Percentiles rank a stretch among this genome's conserved stretches.
phyloP scores from a whole-genome alignment of 2,797 vertebrate genomes.

The Myoxocephalus aenaeus region DNA sequence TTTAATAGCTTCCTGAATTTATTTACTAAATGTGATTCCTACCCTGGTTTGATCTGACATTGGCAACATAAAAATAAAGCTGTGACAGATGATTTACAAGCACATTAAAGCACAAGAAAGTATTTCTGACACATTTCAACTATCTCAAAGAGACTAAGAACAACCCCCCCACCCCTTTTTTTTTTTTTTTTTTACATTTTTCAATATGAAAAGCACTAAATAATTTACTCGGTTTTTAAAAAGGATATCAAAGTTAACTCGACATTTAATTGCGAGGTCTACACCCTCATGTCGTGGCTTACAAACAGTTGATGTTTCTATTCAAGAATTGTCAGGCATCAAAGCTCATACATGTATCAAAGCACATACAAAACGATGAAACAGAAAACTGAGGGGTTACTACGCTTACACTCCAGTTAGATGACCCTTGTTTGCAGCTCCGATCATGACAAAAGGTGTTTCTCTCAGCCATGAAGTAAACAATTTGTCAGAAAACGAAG shows the following conservation, averaged over 20 bases:
- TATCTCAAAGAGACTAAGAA: conserved; percentile 35
- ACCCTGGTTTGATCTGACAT: neutral
- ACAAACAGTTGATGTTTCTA: conserved; percentile 23
- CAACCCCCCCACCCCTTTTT: conserved; percentile 8
- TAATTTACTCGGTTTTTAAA: conserved; percentile 44
- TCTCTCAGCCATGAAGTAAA: conserved; percentile 11
- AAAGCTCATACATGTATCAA: conserved; percentile 45
- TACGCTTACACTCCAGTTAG: neutral
- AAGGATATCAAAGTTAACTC: conserved; percentile 44
- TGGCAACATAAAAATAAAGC: conserved; percentile 12
- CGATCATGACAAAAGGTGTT: neutral
- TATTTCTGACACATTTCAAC: conserved; percentile 41
- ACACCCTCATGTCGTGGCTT: conserved; percentile 20
- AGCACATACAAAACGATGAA: conserved; percentile 40
- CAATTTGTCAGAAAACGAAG: neutral
- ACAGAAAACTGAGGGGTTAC: conserved; percentile 20
- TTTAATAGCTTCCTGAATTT: conserved; percentile 12
- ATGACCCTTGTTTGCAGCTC: conserved; percentile 16
- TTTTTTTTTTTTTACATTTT: conserved; percentile 44
- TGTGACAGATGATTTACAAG: conserved; percentile 13
- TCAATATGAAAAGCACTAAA: conserved; percentile 62
- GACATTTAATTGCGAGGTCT: conserved; percentile 2
- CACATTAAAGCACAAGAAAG: conserved; percentile 33
- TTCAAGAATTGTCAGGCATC: conserved; percentile 44
- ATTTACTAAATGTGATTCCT: neutral